Conservation (phyloP, 2,797 vertebrate species). For the Pantherophis alleghaniensis region DNA sequence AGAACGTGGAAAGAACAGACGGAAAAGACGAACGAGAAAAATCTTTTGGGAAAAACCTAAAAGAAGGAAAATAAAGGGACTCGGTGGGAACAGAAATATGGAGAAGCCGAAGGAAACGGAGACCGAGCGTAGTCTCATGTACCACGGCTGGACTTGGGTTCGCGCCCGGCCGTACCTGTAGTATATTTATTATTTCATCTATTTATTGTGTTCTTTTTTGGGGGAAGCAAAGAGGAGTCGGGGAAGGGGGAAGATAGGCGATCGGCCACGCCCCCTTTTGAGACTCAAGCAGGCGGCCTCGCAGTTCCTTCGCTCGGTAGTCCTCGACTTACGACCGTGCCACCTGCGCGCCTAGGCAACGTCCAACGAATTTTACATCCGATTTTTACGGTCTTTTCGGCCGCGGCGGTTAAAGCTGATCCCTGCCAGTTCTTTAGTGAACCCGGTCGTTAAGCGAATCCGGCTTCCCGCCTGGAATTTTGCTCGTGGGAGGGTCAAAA, state of each 20-base stretch:
- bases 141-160: too few relatives aligned
- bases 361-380: background rate
- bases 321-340: background rate
- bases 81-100: background rate
- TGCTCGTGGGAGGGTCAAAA: background rate
- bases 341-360: background rate
- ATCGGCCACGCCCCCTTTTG: background rate
- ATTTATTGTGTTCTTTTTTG: conserved; percentile 18
- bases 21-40: background rate
- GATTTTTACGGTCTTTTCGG: background rate
- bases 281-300: background rate
- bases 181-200: conserved; percentile 25
- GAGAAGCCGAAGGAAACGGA: background rate
- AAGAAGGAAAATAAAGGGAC: background rate
- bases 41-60: background rate
- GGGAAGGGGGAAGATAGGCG: background rate
- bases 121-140: too few relatives aligned
- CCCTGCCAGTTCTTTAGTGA: background rate
- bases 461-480: background rate
- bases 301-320: background rate
- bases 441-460: background rate
- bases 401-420: background rate
- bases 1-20: background rate
- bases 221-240: background rate
- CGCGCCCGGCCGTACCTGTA: background rate